Percentiles rank a stretch among this genome's conserved stretches.
Conservation (phyloP, 2,113 vertebrate genomes). For the Notiomystis cincta region DNA sequence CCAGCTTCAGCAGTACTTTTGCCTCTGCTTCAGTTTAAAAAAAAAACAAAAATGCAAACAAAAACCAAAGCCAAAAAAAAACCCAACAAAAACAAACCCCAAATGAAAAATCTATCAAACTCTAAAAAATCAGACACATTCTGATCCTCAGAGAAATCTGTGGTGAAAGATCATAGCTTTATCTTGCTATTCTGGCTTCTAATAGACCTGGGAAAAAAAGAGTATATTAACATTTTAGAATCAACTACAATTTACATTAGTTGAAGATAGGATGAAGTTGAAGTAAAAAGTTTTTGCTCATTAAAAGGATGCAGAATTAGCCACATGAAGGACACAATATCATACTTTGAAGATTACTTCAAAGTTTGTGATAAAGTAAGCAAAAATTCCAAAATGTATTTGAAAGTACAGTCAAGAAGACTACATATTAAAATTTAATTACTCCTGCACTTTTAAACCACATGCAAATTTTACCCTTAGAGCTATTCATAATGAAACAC, state of each 20-base stretch:
- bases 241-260: not conserved
- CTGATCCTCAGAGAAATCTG: not conserved
- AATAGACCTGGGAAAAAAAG: not conserved
- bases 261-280: not conserved
- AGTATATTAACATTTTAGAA: not conserved
- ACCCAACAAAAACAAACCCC: not conserved
- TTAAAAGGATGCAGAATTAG: slow-evolving; percentile 11
- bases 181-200: not conserved
- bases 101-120: not conserved
- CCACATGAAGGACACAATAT: slow-evolving; percentile 1
- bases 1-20: not conserved
- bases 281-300: not conserved
- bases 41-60: not conserved
- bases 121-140: not conserved
- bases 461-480: slow-evolving; percentile 31
- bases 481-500: slow-evolving; percentile 52
- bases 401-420: not conserved
- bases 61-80: not conserved
- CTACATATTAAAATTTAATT: slow-evolving; percentile 31
- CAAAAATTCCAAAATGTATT: not conserved
- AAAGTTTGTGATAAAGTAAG: slow-evolving; percentile 45
- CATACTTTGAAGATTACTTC: slow-evolving; percentile 7
- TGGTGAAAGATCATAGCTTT: not conserved
- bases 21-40: not conserved
- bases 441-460: slow-evolving; percentile 38